Evolutionary conservation across 1,140 invertebrate genomes (phyloP).

Genomic region (Hestina assimilis): DNA sequence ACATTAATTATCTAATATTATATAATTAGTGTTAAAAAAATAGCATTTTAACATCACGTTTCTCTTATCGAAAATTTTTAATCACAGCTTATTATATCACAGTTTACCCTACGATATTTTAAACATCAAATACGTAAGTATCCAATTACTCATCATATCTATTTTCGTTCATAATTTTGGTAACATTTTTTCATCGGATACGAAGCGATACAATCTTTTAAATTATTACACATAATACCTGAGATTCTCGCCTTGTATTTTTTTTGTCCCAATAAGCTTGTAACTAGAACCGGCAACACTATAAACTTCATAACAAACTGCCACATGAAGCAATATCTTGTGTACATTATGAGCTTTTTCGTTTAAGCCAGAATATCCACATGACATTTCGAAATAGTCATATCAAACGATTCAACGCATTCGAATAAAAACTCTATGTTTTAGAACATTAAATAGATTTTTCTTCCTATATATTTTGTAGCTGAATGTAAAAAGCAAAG

Average conservation of each 20-base stretch:
- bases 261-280: slow-evolving; percentile 61
- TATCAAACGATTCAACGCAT: slow-evolving; percentile 20
- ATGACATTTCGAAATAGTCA: slow-evolving; percentile 27
- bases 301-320: slow-evolving; percentile 79
- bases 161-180: slow-evolving; percentile 53
- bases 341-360: slow-evolving; percentile 77
- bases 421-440: slow-evolving; percentile 22
- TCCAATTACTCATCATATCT: slow-evolving; percentile 58
- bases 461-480: slow-evolving; percentile 8
- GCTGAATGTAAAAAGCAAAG: slow-evolving; percentile 38
- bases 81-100: too few relatives aligned
- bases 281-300: slow-evolving; percentile 71
- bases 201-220: slow-evolving; percentile 56
- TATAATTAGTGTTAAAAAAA: slow-evolving; percentile 40
- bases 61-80: too few relatives aligned
- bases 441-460: slow-evolving; percentile 33
- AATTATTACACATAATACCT: slow-evolving; percentile 66
- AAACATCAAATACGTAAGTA: slow-evolving; percentile 58
- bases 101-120: slow-evolving; percentile 46
- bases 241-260: slow-evolving; percentile 52
- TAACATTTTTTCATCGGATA: slow-evolving; percentile 31
- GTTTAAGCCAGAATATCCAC: slow-evolving; percentile 52
- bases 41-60: slow-evolving; percentile 46
- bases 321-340: slow-evolving; percentile 75
- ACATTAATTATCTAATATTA: too few relatives aligned